These are phyloP conservation scores for Acromyrmex echinatior DNA, from an alignment of 1,140 invertebrate genomes.

Conservation along the genomic window DNA sequence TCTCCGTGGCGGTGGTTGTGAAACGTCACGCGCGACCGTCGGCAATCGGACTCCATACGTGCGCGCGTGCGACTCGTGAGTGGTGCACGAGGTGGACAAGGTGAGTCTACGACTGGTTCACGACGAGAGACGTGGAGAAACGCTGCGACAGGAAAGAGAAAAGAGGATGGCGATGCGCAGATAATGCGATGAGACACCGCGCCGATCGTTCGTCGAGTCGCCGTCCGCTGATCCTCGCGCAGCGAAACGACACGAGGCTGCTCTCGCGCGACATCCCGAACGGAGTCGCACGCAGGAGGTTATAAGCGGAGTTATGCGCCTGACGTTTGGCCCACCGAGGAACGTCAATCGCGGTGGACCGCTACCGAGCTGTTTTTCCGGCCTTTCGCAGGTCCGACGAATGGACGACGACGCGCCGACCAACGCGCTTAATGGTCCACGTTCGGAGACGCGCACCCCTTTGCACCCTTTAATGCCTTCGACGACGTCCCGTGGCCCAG, in stretches of 20 bases:
- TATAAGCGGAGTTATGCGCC: conserved; percentile 68
- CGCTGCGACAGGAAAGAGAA: not conserved
- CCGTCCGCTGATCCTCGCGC: not conserved
- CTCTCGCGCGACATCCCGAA: not conserved
- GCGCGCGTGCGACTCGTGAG: not conserved
- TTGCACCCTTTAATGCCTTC: conserved; percentile 26
- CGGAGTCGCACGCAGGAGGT: conserved; percentile 27
- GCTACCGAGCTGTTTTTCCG: not conserved
- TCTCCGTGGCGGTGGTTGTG: conserved; percentile 70
- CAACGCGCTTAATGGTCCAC: not conserved
- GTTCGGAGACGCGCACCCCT: conserved; percentile 3
- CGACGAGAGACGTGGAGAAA: too few species aligned
- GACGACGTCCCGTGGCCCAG: not conserved
- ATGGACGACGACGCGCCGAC: conserved; percentile 37
- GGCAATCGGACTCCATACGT: conserved; percentile 46
- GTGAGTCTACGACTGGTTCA: too few species aligned
- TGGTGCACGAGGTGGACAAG: conserved; percentile 2
- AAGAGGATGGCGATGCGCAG: conserved; percentile 23
- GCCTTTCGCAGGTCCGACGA: not conserved
- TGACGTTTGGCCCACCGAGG: conserved; percentile 51
- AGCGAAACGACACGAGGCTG: not conserved
- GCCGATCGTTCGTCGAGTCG: too few species aligned
- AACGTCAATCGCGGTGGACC: conserved; percentile 41
- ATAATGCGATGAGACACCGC: conserved; percentile 13
- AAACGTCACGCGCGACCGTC: conserved; percentile 78